These are phyloP conservation scores for Andrena trimmerana DNA, from an alignment of 2,888 invertebrate genomes.

Conservation along the genomic window DNA sequence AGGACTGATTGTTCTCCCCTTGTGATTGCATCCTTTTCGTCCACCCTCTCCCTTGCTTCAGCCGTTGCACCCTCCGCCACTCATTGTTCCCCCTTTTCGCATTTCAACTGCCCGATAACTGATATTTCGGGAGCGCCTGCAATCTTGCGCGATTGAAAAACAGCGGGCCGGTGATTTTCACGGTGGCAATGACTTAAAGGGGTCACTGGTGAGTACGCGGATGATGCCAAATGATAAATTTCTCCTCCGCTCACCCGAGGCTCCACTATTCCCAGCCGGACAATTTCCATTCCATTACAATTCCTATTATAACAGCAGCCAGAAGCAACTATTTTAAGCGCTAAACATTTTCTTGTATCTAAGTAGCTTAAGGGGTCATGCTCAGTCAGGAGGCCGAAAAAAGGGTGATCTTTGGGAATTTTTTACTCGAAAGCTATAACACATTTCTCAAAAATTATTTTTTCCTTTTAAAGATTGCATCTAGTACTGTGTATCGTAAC, in stretches of 20 bases:
- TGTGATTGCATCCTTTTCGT: constrained; percentile 36
- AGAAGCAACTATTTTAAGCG: neutral
- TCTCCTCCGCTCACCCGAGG: neutral
- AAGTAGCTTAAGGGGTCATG: no score
- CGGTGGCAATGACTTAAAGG: neutral
- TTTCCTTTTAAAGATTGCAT: no score
- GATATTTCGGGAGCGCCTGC: constrained; percentile 41
- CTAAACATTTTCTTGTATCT: neutral
- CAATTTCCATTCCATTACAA: constrained; percentile 12
- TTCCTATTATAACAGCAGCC: neutral
- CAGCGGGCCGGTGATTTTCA: constrained; percentile 1
- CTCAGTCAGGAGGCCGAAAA: no score
- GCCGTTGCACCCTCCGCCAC: constrained; percentile 1
- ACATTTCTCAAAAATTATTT: no score
- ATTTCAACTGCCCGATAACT: constrained; percentile 47
- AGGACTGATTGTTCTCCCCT: constrained; percentile 43
- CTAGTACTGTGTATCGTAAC: no score
- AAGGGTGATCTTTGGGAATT: no score
- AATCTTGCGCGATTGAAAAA: constrained; percentile 34
- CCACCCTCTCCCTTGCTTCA: neutral
- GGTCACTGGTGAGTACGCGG: neutral
- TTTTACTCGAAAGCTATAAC: no score
- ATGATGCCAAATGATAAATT: neutral
- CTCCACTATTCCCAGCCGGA: neutral
- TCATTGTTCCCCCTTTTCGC: constrained; percentile 5